Base-by-base conservation (phyloP, 1,140 invertebrate genomes). In the Cylas formicarius region DNA sequence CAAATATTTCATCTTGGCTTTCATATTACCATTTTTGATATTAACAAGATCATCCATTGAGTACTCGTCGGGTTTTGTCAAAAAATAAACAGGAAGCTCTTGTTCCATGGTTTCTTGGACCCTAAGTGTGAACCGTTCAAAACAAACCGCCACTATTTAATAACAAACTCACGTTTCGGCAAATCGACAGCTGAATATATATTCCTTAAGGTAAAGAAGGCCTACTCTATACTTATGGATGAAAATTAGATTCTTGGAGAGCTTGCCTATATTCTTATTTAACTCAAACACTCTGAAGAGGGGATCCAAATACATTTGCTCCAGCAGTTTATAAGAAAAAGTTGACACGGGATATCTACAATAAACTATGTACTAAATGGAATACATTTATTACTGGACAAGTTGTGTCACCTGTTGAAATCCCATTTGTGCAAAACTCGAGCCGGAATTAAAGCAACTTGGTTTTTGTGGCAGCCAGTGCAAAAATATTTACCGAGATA, bases 401-500 rank as follows among this genome's bases (percentile, higher is more conserved):
- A 8, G 27, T n/a, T 36, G 35, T 44, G n/a, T 31, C 68, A 80
- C 77, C 70, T 73, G 21, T 66, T 77, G 56, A 88, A 72, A 55
- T 84, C 80, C 82, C 83, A 86, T 56, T 80, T 77, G 44, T 77
- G 72, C 9, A 90, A 65, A 27, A 93, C 81, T 56, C 79, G 73
- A 9, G 80, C 84, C 13, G 90, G 90, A 55, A 92, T 85, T 35
- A 81, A 65, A 4, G 81, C 72, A 33, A 78, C 68, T 54, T 86
- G 76, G 62, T 87, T 84, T 7, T 74, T 80, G 66, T 92, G 89
- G 62, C 90, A 93, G 20, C 84, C 86, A 4, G 86, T 88, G 62
- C 90, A 93, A 65, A 92, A 89, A 67, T 86, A 90, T 56, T 87
- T 80, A 10, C 86, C 87, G 31, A 90, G 68, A 63, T 93, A 93